Percentiles rank a stretch among this genome's conserved stretches.
These are phyloP conservation scores for Melitaea cinxia DNA, from an alignment of 1,140 invertebrate species.

Conservation along the genomic window DNA sequence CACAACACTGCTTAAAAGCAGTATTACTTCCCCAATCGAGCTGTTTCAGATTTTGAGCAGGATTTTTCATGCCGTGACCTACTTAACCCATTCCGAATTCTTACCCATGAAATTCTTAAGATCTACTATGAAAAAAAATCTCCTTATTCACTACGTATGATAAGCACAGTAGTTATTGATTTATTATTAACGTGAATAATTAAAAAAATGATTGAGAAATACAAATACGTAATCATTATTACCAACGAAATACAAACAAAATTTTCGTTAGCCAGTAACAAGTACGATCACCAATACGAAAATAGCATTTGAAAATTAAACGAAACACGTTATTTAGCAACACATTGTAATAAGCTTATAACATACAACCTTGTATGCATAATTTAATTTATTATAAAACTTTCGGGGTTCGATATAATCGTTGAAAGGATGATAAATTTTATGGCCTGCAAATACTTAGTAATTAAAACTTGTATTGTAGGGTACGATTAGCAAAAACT, in stretches of 20 bases:
- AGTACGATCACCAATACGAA: background rate
- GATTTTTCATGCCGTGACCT: too few relatives aligned
- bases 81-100: too few relatives aligned
- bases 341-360: constrained; percentile 2
- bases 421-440: constrained; percentile 15
- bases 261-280: background rate
- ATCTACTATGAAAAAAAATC: too few relatives aligned
- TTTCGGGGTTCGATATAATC: background rate
- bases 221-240: too few relatives aligned
- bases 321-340: background rate
- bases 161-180: too few relatives aligned
- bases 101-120: too few relatives aligned
- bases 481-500: constrained; percentile 35
- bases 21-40: too few relatives aligned
- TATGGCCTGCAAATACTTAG: constrained; percentile 21
- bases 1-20: too few relatives aligned
- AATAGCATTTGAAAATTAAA: constrained; percentile 1
- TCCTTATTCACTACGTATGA: too few relatives aligned
- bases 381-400: constrained; percentile 1
- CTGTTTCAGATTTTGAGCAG: too few relatives aligned
- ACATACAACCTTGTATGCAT: background rate
- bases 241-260: background rate
- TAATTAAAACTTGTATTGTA: constrained; percentile 36
- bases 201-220: too few relatives aligned
- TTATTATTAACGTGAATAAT: too few relatives aligned